phyloP scores from a whole-genome alignment of 35 echinoderm and acorn worm genomes.

The Ophioderma brevispina region DNA sequence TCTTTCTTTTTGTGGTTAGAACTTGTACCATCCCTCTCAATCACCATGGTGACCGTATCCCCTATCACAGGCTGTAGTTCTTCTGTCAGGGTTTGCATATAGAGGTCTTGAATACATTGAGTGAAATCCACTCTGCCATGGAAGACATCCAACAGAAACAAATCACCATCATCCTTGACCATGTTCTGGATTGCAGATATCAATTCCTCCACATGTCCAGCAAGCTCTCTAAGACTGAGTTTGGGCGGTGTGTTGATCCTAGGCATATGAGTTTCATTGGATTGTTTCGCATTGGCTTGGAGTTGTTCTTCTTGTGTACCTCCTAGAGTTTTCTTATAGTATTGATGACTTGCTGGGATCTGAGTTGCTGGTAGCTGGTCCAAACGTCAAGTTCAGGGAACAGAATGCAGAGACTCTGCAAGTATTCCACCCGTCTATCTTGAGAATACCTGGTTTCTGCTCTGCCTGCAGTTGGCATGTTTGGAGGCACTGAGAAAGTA shows the following conservation, averaged over 20 bases:
- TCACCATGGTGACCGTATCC: background rate
- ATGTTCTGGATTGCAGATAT: conserved; percentile 1
- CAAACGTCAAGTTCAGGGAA: conserved; percentile 77
- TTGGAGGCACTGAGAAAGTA: conserved; percentile 67
- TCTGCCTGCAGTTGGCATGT: background rate
- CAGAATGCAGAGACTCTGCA: conserved; percentile 86
- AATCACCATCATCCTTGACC: conserved; percentile 48
- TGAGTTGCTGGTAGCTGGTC: conserved; percentile 71
- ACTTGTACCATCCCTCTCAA: background rate
- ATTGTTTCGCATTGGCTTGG: background rate
- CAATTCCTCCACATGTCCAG: background rate
- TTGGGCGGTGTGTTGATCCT: background rate
- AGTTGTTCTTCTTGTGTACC: background rate
- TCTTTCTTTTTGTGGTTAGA: background rate
- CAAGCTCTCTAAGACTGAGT: background rate
- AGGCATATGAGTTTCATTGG: background rate
- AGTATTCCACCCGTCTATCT: conserved; percentile 49
- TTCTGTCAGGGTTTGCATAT: background rate
- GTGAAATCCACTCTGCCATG: background rate
- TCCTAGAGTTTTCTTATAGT: background rate
- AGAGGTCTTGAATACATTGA: background rate
- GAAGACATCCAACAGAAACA: conserved; percentile 31
- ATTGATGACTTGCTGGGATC: conserved; percentile 65
- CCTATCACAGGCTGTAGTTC: background rate
- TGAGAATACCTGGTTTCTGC: background rate